Conservation (phyloP, 92 coral and sea anemone genomes). For the Anthopleura xanthogrammica region DNA sequence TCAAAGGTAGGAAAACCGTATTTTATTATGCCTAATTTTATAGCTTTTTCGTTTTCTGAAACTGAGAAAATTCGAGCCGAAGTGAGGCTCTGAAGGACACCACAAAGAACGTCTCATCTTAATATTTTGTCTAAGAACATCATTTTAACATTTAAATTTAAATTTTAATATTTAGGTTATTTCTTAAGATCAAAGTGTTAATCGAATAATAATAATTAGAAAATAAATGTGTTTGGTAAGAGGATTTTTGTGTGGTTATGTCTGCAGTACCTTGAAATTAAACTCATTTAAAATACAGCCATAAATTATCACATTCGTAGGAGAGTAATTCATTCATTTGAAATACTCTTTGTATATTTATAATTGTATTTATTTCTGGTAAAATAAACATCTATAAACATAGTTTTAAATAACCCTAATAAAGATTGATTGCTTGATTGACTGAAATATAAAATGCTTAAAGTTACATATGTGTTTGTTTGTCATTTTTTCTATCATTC, state of each 20-base stretch:
- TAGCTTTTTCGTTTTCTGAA: neutral
- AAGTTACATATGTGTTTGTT: neutral
- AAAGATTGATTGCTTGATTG: no score
- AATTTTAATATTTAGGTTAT: neutral
- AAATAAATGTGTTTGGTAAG: neutral
- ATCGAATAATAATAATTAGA: neutral
- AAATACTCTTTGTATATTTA: neutral
- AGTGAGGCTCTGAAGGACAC: neutral
- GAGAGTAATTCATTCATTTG: neutral
- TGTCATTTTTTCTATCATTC: neutral
- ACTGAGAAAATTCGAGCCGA: neutral
- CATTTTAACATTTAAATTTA: neutral
- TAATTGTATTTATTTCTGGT: no score
- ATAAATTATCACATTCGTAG: no score
- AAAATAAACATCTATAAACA: neutral
- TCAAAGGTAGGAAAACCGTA: slow-evolving; percentile 59
- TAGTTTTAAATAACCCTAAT: no score
- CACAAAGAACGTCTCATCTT: neutral
- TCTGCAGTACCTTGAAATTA: neutral
- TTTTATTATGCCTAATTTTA: neutral
- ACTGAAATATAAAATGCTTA: neutral
- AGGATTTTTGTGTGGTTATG: neutral
- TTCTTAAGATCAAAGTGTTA: neutral
- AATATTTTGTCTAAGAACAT: neutral
- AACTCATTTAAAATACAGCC: neutral